These are phyloP conservation scores for Morpho achilles DNA, from an alignment of 2,888 invertebrate species.

Conservation along the genomic window DNA sequence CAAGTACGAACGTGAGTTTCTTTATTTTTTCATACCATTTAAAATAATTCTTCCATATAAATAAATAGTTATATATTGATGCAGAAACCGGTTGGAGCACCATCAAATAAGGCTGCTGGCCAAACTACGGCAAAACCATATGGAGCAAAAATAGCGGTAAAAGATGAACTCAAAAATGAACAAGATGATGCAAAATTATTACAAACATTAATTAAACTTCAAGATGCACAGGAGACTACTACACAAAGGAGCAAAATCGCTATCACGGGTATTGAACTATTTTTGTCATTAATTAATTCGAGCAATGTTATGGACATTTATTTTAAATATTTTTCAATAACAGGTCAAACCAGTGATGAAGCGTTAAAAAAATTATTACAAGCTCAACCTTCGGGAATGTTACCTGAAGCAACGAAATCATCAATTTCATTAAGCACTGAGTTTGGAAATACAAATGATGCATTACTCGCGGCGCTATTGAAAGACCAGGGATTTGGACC, in stretches of 20 bases:
- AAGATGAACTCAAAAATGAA: constrained; percentile 56
- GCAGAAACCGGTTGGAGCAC: constrained; percentile 22
- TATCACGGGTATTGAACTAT: constrained; percentile 51
- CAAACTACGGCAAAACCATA: constrained; percentile 47
- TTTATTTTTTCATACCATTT: background rate
- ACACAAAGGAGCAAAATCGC: constrained; percentile 61
- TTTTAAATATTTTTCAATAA: background rate
- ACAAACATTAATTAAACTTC: constrained; percentile 71
- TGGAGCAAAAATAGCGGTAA: constrained; percentile 62
- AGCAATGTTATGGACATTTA: background rate
- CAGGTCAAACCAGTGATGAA: constrained; percentile 68
- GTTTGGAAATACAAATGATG: constrained; percentile 83
- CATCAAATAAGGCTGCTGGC: constrained; percentile 36
- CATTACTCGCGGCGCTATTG: constrained; percentile 83
- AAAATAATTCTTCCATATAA: background rate
- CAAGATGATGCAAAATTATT: constrained; percentile 67
- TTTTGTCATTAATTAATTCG: too few species aligned
- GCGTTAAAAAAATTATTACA: constrained; percentile 62
- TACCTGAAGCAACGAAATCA: constrained; percentile 62
- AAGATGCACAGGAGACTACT: constrained; percentile 66
- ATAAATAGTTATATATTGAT: constrained; percentile 14
- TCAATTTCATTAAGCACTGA: constrained; percentile 70
- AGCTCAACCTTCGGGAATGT: constrained; percentile 54
- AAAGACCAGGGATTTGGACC: constrained; percentile 87
- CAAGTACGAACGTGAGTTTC: constrained; percentile 48